Evolutionary conservation across 1,140 invertebrate species (phyloP).

Genomic region (Drosophila cardini): DNA sequence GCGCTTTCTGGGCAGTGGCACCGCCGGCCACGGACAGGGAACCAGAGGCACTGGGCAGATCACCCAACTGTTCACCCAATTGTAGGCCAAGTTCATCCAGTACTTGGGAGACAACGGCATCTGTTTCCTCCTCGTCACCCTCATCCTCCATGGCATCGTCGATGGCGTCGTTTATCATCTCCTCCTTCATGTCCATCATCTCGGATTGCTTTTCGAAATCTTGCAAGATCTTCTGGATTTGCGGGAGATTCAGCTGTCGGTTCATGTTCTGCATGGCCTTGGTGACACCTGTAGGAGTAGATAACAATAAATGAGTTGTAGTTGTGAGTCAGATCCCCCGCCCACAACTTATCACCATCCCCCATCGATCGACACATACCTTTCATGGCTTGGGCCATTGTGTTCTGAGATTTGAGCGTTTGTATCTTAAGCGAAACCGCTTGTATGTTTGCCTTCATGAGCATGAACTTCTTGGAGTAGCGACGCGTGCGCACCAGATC

Average conservation of each 20-base stretch:
- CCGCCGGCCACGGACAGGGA: slow-evolving; percentile 78
- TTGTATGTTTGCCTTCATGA: slow-evolving; percentile 99
- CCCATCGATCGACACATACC: slow-evolving; percentile 80
- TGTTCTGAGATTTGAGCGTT: slow-evolving; percentile 98
- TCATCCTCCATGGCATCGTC: slow-evolving; percentile 99
- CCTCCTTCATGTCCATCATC: slow-evolving; percentile 99
- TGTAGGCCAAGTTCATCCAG: slow-evolving; percentile 98
- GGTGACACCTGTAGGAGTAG: slow-evolving; percentile 90
- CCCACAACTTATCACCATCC: neutral
- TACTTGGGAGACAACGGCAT: slow-evolving; percentile 96
- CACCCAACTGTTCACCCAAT: slow-evolving; percentile 94
- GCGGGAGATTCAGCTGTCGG: slow-evolving; percentile 97
- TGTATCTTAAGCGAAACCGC: slow-evolving; percentile 99
- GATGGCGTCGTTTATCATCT: slow-evolving; percentile 99
- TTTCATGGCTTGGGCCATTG: slow-evolving; percentile 99
- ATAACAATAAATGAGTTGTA: slow-evolving; percentile 17
- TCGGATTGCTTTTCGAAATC: slow-evolving; percentile 99
- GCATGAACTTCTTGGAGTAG: slow-evolving; percentile 99
- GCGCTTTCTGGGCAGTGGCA: slow-evolving; percentile 83
- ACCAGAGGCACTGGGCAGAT: slow-evolving; percentile 88
- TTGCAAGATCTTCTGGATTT: slow-evolving; percentile 99
- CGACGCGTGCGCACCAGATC: slow-evolving; percentile 98
- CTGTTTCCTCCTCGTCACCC: slow-evolving; percentile 98
- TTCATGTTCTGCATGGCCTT: slow-evolving; percentile 99
- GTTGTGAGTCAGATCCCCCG: too few relatives aligned